Conservation (phyloP, 37 sponge, comb jelly and placozoan species). For the Bolinopsis microptera region DNA sequence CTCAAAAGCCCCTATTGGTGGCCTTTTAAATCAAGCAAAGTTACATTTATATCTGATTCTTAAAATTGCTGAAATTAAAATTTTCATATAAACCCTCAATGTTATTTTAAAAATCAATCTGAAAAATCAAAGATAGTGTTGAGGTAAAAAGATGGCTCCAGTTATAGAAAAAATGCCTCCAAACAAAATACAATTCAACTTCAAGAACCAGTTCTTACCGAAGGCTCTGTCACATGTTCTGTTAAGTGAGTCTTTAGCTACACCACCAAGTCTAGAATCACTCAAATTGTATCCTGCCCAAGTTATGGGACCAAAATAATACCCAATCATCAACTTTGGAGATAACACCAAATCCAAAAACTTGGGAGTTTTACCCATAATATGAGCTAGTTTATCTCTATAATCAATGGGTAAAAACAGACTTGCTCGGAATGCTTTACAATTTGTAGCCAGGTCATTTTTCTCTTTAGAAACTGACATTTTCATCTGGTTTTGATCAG, state of each 20-base stretch:
- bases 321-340: neutral
- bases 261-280: neutral
- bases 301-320: constrained; percentile 47
- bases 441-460: neutral
- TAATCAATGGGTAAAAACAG: constrained; percentile 26
- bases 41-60: too few species aligned
- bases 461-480: neutral
- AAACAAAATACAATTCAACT: neutral
- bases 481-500: neutral
- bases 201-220: constrained; percentile 38
- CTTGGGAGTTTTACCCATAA: neutral
- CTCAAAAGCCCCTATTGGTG: too few species aligned
- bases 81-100: too few species aligned
- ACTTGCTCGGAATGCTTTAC: constrained; percentile 11
- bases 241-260: neutral
- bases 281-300: constrained; percentile 45
- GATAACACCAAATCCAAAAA: neutral
- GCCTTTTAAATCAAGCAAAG: too few species aligned
- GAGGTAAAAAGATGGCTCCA: too few species aligned
- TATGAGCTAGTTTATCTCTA: neutral
- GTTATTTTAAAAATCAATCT: too few species aligned
- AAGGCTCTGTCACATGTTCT: neutral
- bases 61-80: too few species aligned
- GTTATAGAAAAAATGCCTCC: neutral
- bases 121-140: too few species aligned